phyloP scores from a whole-genome alignment of 2,888 invertebrate genomes.

The Laspeyria flexula region DNA sequence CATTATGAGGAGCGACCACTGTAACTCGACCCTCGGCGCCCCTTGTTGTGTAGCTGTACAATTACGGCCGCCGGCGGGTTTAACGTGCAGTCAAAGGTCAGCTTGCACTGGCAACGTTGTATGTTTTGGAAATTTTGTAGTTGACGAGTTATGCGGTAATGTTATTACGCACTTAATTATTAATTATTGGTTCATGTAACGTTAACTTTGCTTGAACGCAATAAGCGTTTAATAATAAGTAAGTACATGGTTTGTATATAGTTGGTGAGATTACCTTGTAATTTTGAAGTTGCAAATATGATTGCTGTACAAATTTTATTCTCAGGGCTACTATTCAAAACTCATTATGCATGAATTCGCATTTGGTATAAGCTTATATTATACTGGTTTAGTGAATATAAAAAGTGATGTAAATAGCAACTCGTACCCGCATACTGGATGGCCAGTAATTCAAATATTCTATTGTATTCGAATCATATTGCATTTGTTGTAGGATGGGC shows the following conservation, averaged over 20 bases:
- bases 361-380: background rate
- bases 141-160: slow-evolving; percentile 72
- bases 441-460: slow-evolving; percentile 46
- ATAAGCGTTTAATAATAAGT: slow-evolving; percentile 49
- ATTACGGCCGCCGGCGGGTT: slow-evolving; percentile 58
- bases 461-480: slow-evolving; percentile 51
- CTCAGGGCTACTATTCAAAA: background rate
- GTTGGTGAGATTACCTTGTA: background rate
- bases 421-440: slow-evolving; percentile 33
- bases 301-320: background rate
- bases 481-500: slow-evolving; percentile 40
- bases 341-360: background rate
- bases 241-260: background rate
- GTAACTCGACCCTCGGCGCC: slow-evolving; percentile 58
- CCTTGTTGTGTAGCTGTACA: slow-evolving; percentile 52
- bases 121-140: slow-evolving; percentile 75
- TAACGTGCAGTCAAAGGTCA: slow-evolving; percentile 65
- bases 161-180: slow-evolving; percentile 74
- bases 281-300: background rate
- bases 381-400: background rate
- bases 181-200: slow-evolving; percentile 66
- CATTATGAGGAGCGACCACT: slow-evolving; percentile 72
- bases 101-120: slow-evolving; percentile 60
- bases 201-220: slow-evolving; percentile 57
- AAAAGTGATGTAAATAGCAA: slow-evolving; percentile 30